These are phyloP conservation scores for Andrena bucephala DNA, from an alignment of 2,888 invertebrate species.

Conservation along the genomic window DNA sequence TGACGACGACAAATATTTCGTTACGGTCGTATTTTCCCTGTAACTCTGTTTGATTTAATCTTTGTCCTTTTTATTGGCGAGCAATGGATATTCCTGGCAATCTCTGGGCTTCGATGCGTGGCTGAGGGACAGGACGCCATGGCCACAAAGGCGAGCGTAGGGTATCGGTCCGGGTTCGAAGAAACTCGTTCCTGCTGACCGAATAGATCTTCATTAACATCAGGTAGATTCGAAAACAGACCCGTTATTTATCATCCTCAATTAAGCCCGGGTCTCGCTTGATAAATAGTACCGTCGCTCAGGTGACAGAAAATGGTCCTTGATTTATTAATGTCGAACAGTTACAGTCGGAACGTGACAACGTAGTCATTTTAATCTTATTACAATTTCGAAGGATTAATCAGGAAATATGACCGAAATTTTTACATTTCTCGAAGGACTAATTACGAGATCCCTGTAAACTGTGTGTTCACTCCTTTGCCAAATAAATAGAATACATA, in stretches of 20 bases:
- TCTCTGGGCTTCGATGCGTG: neutral
- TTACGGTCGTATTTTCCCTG: conserved; percentile 38
- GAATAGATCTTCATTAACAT: conserved; percentile 72
- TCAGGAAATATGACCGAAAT: no score
- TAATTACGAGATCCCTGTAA: no score
- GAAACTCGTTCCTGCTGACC: conserved; percentile 47
- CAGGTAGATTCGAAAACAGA: conserved; percentile 57
- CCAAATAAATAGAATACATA: no score
- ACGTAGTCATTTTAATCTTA: no score
- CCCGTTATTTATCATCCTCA: conserved; percentile 64
- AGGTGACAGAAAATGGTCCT: conserved; percentile 29
- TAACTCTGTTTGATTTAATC: conserved; percentile 59
- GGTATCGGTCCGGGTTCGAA: conserved; percentile 32
- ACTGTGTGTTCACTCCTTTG: no score
- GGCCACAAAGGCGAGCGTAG: no score
- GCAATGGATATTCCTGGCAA: conserved; percentile 18
- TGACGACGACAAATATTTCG: conserved; percentile 62
- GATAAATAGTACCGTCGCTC: conserved; percentile 50
- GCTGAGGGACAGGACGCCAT: no score
- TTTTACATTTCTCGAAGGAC: no score
- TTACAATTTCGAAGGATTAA: no score
- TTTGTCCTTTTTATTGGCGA: neutral
- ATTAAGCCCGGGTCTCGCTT: conserved; percentile 61
- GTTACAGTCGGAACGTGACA: no score
- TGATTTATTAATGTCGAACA: conserved; percentile 41